Evolutionary conservation across 2,888 invertebrate species (phyloP).

Genomic region (Arctia plantaginis): DNA sequence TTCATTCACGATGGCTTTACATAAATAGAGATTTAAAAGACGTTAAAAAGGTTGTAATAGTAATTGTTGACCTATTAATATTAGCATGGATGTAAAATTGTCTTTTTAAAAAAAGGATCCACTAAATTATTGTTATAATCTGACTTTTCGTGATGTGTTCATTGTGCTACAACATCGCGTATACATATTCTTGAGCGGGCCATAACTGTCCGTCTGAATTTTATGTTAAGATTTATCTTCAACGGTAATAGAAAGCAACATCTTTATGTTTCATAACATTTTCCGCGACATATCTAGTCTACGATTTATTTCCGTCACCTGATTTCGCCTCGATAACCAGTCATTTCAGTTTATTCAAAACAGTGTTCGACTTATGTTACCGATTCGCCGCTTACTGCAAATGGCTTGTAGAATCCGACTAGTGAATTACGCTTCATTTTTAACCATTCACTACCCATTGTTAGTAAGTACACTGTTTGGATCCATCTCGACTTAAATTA

Average conservation of each 20-base stretch:
- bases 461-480: constrained; percentile 57
- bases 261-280: constrained; percentile 48
- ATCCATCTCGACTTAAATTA: constrained; percentile 74
- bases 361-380: constrained; percentile 14
- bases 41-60: background rate
- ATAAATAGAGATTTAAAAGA: background rate
- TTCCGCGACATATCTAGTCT: constrained; percentile 39
- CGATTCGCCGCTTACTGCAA: constrained; percentile 41
- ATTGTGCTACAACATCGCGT: background rate
- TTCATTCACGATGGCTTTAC: background rate
- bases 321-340: constrained; percentile 44
- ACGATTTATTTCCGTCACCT: constrained; percentile 35
- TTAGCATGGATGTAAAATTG: background rate
- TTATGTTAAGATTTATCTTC: constrained; percentile 4
- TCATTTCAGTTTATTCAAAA: constrained; percentile 39
- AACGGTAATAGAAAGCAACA: constrained; percentile 1
- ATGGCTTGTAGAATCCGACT: constrained; percentile 33
- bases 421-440: constrained; percentile 71
- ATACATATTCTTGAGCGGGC: background rate
- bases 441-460: constrained; percentile 62
- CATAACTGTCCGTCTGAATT: background rate
- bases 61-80: background rate
- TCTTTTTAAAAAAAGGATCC: background rate
- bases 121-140: too few relatives aligned
- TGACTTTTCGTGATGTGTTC: background rate